Evolutionary conservation across 2,888 invertebrate species (phyloP).

Genomic region (Portevinia maculata): DNA sequence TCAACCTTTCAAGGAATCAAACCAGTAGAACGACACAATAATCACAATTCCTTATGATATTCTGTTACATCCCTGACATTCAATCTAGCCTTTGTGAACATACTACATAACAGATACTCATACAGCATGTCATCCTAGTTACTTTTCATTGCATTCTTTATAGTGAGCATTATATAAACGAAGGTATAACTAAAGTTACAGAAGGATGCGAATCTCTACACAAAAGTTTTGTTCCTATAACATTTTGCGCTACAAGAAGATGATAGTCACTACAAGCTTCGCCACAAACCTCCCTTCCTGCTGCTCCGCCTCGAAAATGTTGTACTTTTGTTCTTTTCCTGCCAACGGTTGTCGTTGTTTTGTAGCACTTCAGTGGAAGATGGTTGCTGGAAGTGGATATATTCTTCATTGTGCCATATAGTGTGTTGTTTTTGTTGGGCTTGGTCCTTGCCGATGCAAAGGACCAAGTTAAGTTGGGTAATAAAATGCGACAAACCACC

Average conservation of each 20-base stretch:
- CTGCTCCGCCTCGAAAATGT: constrained; percentile 11
- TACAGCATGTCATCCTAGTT: background rate
- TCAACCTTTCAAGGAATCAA: background rate
- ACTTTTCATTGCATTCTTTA: background rate
- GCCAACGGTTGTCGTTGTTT: constrained; percentile 45
- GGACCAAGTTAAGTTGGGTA: constrained; percentile 71
- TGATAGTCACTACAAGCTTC: constrained; percentile 39
- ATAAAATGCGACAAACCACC: constrained; percentile 74
- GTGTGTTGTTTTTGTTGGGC: constrained; percentile 8
- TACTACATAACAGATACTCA: background rate
- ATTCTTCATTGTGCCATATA: background rate
- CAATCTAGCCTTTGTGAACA: constrained; percentile 1
- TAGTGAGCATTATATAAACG: background rate
- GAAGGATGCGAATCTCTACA: constrained; percentile 40
- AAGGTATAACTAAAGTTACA: constrained; percentile 2
- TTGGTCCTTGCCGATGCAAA: constrained; percentile 47
- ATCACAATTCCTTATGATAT: constrained; percentile 2
- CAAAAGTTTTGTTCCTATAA: constrained; percentile 50
- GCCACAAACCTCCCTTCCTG: background rate
- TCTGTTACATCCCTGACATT: constrained; percentile 1
- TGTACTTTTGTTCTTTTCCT: constrained; percentile 50
- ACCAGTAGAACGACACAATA: background rate
- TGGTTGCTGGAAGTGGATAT: constrained; percentile 5
- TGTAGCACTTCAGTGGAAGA: constrained; percentile 13
- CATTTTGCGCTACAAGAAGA: constrained; percentile 55